Base-by-base conservation (phyloP, 2,888 invertebrate species). In the Stenichneumon culpator region DNA sequence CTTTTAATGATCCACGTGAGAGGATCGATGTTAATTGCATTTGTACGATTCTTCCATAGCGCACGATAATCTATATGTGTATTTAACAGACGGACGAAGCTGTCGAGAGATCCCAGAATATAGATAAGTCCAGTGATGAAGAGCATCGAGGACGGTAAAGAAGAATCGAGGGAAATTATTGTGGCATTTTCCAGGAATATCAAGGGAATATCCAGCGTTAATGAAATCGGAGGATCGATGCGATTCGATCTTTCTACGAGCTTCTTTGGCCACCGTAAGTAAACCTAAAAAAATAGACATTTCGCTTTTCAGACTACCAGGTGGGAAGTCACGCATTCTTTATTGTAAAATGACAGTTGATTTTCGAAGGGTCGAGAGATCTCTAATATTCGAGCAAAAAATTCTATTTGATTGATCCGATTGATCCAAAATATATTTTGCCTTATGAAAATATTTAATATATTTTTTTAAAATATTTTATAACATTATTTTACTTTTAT, bases 51-150 rank as follows among this genome's bases (percentile, higher is more conserved):
- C 67, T 54, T 50, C 50, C 3, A n/a, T 74, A 22, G 32, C 16
- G 11, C 39, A n/a, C 7, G 44, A 28, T 63, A 63, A 63, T 65
- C 63, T 39, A 47, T 65, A 63, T 63, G 36, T 39, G 52, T 52
- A 9, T 65, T 75, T 39, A 16, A 52, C 44, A 68, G 69, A 54
- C 75, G 75, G 82, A 82, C 75, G 82, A 82, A 68, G 44, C 82
- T 77, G 83, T 84, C 72, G 68, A 84, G 83, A 84, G 83, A 84
- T 84, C 68, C 39, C 65, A 28, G 67, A 70, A 52, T 68, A 52
- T 36, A 52, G 79, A 83, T 83, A 77, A 52, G 72, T 52, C 14
- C n/a, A 32, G 14, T 80, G 77, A 68, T 68, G 50, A 79, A 79
- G 79, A 74, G 63, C 63, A 63, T 28, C 39, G 54, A 54, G 16